Base-by-base conservation (phyloP, 2,113 vertebrate species). In the Sapayoa aenigma region DNA sequence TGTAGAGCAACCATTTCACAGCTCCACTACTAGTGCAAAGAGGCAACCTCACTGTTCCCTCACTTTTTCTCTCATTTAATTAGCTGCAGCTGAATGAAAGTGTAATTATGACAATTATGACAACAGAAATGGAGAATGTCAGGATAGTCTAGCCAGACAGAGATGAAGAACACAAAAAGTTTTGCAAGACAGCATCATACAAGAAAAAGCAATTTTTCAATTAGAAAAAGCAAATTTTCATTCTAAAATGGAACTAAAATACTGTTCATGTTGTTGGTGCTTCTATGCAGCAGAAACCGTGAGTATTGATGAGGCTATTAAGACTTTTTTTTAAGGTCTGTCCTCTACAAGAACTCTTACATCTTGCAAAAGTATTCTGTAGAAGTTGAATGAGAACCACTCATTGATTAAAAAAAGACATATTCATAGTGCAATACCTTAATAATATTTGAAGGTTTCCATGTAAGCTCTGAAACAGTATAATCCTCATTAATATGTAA, bases 341-440 rank as follows among this genome's bases (percentile, higher is more conserved):
- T 76, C 41, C 53, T 79, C 31, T 60, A 49, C 33, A 71, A 73
- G 28, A 72, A n/a, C 10, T 15, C 27, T 30, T 39, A 9, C 4
- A 41, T 75, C 78, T 87, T 66, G 14, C 62, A 91, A 87, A 79
- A 83, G 4, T 22, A 17, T 41, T 22, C 20, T 14, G 8, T 56
- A 73, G 37, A 83, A 85, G 8, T 33, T 94, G 88, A 94, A 60
- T 96, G 69, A 92, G 58, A 93, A 49, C 9, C 47, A 59, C 9
- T 80, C 85, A 90, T 92, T 94, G 88, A 92, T 95, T 90, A 1
- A 39, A 86, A 87, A 79, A 90, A 84, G 56, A 73, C 94, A 91
- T 83, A 78, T 67, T 90, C 15, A 2, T 93, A 73, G 86, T 89
- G 47, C 35, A 90, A 74, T 47, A 90, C 52, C 24, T 89, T 94